Evolutionary conservation across 1,140 invertebrate genomes (phyloP).

Genomic region (Cyclargus thomasi): DNA sequence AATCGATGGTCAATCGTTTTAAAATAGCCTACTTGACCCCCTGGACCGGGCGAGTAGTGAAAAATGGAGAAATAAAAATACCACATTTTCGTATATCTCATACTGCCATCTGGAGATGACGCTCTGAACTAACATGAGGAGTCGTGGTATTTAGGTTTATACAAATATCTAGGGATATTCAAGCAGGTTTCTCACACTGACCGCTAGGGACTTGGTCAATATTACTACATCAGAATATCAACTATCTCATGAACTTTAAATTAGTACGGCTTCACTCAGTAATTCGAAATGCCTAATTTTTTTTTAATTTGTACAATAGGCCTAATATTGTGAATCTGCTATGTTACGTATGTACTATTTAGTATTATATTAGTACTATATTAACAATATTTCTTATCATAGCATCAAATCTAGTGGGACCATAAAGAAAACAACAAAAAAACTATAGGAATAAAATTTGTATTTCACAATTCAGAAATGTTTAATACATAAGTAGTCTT

Average conservation of each 20-base stretch:
- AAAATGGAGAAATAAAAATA: not conserved
- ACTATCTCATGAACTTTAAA: too few species aligned
- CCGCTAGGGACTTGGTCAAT: too few species aligned
- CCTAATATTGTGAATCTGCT: too few species aligned
- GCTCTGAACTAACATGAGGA: not conserved
- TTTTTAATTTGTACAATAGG: too few species aligned
- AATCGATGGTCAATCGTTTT: not conserved
- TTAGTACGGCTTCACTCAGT: too few species aligned
- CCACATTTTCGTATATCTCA: not conserved
- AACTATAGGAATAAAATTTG: slow-evolving; percentile 71
- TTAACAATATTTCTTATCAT: not conserved
- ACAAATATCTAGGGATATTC: too few species aligned
- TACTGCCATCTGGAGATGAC: not conserved
- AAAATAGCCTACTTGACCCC: not conserved
- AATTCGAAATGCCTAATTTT: too few species aligned
- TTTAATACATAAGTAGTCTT: slow-evolving; percentile 63
- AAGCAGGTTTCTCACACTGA: too few species aligned
- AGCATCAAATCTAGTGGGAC: not conserved
- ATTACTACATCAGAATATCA: too few species aligned
- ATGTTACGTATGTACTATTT: not conserved
- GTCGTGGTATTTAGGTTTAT: too few species aligned
- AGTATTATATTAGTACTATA: not conserved
- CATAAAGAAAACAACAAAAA: slow-evolving; percentile 37
- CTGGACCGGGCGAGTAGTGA: not conserved
- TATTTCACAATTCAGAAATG: slow-evolving; percentile 64